These are phyloP conservation scores for Amphimallon solstitiale DNA, from an alignment of 2,888 invertebrate species.

Conservation along the genomic window DNA sequence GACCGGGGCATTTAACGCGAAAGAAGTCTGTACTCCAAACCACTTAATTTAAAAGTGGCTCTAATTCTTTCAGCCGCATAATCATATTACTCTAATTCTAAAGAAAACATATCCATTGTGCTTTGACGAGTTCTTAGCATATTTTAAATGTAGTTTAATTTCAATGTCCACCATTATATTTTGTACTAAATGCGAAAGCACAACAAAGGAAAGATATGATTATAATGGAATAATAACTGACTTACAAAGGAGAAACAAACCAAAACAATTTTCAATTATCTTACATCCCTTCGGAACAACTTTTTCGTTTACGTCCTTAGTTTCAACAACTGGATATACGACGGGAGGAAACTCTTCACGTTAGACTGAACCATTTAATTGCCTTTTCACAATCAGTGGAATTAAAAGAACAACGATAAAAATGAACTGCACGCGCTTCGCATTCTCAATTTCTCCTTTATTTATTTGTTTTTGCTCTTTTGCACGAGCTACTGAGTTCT, in stretches of 20 bases:
- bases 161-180: no score
- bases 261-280: slow-evolving; percentile 13
- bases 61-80: no score
- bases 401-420: not conserved
- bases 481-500: no score
- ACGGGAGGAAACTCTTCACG: not conserved
- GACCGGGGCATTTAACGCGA: no score
- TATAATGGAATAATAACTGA: not conserved
- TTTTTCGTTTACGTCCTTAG: not conserved
- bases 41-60: no score
- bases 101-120: no score
- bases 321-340: not conserved
- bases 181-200: no score
- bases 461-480: not conserved
- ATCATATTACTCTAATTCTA: no score
- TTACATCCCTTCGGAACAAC: not conserved
- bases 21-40: no score
- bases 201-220: not conserved
- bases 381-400: not conserved
- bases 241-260: not conserved
- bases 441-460: not conserved
- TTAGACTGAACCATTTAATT: not conserved
- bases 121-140: no score
- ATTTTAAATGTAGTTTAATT: no score
- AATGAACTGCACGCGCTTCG: not conserved